Evolutionary conservation across 2,888 invertebrate genomes (phyloP).

Genomic region (Papilio elwesi): DNA sequence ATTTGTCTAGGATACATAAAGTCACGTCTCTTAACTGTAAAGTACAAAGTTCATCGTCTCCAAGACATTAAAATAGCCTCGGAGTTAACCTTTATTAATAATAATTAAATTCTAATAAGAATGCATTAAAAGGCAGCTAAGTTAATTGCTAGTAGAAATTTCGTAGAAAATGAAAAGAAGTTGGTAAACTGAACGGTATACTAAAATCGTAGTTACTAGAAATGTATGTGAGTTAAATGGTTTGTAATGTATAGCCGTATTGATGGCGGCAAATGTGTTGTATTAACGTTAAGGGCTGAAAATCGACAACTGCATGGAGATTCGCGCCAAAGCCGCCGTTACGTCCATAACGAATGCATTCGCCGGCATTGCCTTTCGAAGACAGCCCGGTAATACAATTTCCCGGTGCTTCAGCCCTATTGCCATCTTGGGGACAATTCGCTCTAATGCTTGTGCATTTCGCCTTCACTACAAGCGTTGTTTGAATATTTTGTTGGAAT

Average conservation of each 20-base stretch:
- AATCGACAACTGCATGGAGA: conserved; percentile 48
- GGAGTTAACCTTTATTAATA: background rate
- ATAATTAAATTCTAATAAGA: background rate
- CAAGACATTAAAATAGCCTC: conserved; percentile 2
- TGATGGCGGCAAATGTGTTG: conserved; percentile 14
- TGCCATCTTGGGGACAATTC: conserved; percentile 80
- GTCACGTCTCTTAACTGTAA: conserved; percentile 17
- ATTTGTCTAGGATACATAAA: conserved; percentile 23
- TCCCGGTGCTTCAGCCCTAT: conserved; percentile 66
- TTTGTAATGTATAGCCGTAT: background rate
- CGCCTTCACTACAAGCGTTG: conserved; percentile 59
- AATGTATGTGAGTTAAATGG: background rate
- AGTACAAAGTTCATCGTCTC: conserved; percentile 32
- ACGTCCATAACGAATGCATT: conserved; percentile 75
- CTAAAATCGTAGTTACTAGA: background rate
- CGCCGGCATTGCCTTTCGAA: conserved; percentile 63
- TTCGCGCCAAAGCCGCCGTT: conserved; percentile 63
- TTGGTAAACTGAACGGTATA: background rate
- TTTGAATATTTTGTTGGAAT: conserved; percentile 60
- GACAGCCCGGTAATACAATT: conserved; percentile 77
- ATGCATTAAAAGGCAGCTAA: too few species aligned
- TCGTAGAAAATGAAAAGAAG: background rate
- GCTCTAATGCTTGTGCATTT: conserved; percentile 69
- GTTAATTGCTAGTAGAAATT: too few species aligned
- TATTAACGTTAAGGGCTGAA: conserved; percentile 7